Evolutionary conservation across 2,113 vertebrate species (phyloP).

Genomic region (Bubo scandiacus): DNA sequence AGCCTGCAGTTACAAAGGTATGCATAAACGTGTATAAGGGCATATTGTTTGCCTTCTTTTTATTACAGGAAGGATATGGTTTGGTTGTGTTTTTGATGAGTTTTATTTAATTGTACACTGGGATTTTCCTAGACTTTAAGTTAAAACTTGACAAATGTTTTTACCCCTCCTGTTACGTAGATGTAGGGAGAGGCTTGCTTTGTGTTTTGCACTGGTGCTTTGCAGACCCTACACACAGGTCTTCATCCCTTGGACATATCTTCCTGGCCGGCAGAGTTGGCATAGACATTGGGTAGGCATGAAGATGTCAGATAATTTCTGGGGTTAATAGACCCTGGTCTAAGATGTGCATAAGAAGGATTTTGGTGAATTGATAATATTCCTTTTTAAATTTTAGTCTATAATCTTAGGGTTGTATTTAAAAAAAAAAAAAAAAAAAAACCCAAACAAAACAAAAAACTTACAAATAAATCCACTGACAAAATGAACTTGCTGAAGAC

Average conservation of each 20-base stretch:
- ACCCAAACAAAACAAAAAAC: neutral
- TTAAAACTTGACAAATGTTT: slow-evolving; percentile 4
- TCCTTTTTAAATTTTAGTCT: slow-evolving; percentile 23
- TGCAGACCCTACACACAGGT: neutral
- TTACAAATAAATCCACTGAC: slow-evolving; percentile 14
- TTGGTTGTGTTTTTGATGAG: slow-evolving; percentile 60
- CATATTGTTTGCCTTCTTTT: slow-evolving; percentile 68
- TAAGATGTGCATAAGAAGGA: neutral
- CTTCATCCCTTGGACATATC: neutral
- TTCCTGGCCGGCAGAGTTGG: neutral
- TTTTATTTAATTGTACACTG: slow-evolving; percentile 49
- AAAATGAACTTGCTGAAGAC: slow-evolving; percentile 19
- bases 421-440: neutral
- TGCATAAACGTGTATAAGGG: slow-evolving; percentile 39
- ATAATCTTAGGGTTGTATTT: slow-evolving; percentile 16
- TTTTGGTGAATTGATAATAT: neutral
- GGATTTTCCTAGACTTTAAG: slow-evolving; percentile 40
- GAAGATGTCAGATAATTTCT: neutral
- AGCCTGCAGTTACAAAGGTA: slow-evolving; percentile 69
- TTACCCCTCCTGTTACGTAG: neutral
- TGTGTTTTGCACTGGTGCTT: slow-evolving; percentile 6
- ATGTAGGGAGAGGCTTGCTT: neutral
- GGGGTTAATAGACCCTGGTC: neutral
- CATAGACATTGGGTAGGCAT: neutral
- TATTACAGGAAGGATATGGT: slow-evolving; percentile 61